Base-by-base conservation (phyloP, 2,888 invertebrate genomes). In the Thysanoteuthis rhombus region DNA sequence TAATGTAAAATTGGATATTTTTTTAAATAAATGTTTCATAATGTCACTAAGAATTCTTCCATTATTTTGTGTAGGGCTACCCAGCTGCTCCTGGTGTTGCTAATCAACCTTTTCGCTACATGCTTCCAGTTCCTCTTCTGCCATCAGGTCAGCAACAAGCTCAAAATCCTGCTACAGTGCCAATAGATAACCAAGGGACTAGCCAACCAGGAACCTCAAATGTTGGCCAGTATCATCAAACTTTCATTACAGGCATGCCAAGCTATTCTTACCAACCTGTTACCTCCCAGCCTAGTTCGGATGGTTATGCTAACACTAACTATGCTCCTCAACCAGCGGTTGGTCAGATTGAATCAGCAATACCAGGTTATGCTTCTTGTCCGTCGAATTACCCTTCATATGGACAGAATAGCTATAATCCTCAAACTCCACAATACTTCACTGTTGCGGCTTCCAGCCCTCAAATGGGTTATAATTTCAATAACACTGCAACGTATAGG, bases 81-180 rank as follows among this genome's bases (percentile, higher is more conserved):
- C 95, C 95, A 40, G 94, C 94, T 91, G 94, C 94, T 45, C 95
- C 95, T 90, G 94, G 93, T 45, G 93, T 95, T 40, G 94, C 94
- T 36, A 95, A 95, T n/a, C 95, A 95, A 93, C 94, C 94, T 91
- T 95, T 96, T 40, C 94, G 95, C 89, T 96, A 95, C 93, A 94
- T 95, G 94, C 95, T 94, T 94, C 94, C 95, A 91, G 94, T 95
- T 93, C 93, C 93, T 58, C 47, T 93, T 39, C 93, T 93, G 6
- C 39, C 36, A 58, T 93, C 93, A 22, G 58, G 93, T 39, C 93
- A 93, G 52, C 93, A 93, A 93, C 47, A 93, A 47, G 45, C 42
- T 40, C 93, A 93, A 52, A 58, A 58, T 58, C 93, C 93, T 47
- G 47, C 93, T 52, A 36, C 52, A 38, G 93, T 93, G 42, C 47